Evolutionary conservation across 2,113 vertebrate species (phyloP).

Genomic region (Pangasianodon gigas): DNA sequence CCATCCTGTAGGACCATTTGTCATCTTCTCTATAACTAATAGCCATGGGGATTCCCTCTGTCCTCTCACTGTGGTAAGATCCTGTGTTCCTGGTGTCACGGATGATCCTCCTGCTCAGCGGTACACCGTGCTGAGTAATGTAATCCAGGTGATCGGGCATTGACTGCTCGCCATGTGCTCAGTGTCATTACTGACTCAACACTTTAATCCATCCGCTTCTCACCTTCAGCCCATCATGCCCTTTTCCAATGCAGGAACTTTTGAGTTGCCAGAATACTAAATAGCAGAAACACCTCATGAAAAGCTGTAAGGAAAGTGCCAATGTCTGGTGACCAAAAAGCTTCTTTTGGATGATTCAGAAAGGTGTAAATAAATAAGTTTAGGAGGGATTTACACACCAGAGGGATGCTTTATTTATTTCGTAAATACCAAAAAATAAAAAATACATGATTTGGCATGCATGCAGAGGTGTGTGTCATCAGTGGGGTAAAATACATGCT

Average conservation of each 20-base stretch:
- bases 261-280: not conserved
- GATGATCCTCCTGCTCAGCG: constrained; percentile 10
- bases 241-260: not conserved
- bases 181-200: constrained; percentile 60
- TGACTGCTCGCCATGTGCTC: constrained; percentile 49
- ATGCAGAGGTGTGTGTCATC: not conserved
- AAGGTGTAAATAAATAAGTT: not conserved
- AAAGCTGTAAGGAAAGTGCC: not conserved
- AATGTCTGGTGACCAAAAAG: not conserved
- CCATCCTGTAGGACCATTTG: not conserved
- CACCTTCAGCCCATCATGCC: constrained; percentile 46
- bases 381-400: not conserved
- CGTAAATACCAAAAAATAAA: not conserved
- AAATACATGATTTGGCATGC: not conserved
- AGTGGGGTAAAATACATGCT: not conserved
- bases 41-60: not conserved
- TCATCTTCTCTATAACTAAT: not conserved
- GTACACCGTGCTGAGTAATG: constrained; percentile 1
- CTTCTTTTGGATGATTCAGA: not conserved
- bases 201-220: constrained; percentile 42
- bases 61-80: not conserved
- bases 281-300: not conserved
- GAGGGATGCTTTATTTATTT: not conserved
- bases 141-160: constrained; percentile 64
- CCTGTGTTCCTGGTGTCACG: not conserved